Evolutionary conservation across 2,888 invertebrate species (phyloP).

Genomic region (Stenotaenia linearis): DNA sequence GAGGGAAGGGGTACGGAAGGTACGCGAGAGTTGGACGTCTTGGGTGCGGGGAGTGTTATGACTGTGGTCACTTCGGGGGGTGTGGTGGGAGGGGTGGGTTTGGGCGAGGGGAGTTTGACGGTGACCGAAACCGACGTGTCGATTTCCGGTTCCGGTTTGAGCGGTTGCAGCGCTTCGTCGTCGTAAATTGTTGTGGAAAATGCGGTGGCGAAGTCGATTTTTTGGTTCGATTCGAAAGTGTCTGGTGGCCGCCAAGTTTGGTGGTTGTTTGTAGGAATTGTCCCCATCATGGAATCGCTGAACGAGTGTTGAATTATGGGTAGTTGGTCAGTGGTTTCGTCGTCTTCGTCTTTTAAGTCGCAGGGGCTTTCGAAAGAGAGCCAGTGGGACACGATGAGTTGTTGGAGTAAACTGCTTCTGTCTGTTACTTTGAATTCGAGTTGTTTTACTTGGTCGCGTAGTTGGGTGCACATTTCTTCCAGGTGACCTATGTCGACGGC

Average conservation of each 20-base stretch:
- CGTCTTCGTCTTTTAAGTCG: background rate
- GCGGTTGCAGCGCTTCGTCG: slow-evolving; percentile 15
- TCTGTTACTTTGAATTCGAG: background rate
- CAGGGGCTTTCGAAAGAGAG: background rate
- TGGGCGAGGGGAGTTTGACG: background rate
- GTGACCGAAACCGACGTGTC: background rate
- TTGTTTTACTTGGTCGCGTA: background rate
- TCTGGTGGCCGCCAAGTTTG: no score
- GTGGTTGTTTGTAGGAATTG: no score
- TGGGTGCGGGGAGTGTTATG: background rate
- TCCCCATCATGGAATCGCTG: no score
- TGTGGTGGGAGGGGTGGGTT: background rate
- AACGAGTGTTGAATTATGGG: no score
- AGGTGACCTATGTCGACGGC: background rate
- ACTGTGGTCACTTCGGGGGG: background rate
- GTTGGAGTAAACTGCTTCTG: background rate
- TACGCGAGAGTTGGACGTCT: background rate
- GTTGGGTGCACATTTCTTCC: background rate
- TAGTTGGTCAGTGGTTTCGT: no score
- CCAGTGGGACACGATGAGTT: background rate
- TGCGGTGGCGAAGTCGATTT: slow-evolving; percentile 29
- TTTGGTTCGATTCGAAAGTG: background rate
- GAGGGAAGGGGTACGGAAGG: background rate
- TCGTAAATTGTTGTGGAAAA: slow-evolving; percentile 30
- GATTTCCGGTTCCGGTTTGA: background rate